Percentiles rank a stretch among this genome's conserved stretches.
Conservation (phyloP, 2,797 vertebrate genomes). For the Phrynocephalus guinanensis region DNA sequence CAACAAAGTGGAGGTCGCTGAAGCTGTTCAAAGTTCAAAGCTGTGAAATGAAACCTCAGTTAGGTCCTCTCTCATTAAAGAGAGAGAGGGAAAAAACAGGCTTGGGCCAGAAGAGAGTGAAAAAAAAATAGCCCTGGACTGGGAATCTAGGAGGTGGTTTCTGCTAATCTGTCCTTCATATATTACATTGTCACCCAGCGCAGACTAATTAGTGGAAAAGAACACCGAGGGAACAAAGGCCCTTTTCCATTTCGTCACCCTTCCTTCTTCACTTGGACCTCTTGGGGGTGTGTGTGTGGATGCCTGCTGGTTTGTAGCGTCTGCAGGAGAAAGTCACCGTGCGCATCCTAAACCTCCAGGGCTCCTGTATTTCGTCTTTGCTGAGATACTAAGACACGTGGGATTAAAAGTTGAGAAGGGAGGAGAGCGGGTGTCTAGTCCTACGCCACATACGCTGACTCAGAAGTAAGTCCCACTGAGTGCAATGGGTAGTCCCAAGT, state of each 20-base stretch:
- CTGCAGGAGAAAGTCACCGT: slow-evolving; percentile 28
- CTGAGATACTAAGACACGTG: background rate
- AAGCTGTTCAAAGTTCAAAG: slow-evolving; percentile 80
- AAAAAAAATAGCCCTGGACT: slow-evolving; percentile 45
- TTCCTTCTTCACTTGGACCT: slow-evolving; percentile 41
- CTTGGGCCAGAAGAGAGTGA: slow-evolving; percentile 22
- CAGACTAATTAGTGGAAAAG: slow-evolving; percentile 69
- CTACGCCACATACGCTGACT: background rate
- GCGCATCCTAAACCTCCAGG: background rate
- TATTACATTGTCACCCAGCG: slow-evolving; percentile 60
- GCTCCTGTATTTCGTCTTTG: slow-evolving; percentile 24
- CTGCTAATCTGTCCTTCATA: slow-evolving; percentile 68
- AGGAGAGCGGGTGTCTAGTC: accelerated
- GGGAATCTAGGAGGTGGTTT: slow-evolving; percentile 57
- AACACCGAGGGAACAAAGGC: slow-evolving; percentile 65
- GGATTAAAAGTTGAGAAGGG: background rate
- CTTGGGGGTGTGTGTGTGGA: slow-evolving; percentile 24
- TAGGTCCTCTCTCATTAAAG: slow-evolving; percentile 61
- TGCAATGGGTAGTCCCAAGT: background rate
- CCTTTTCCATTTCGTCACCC: slow-evolving; percentile 49
- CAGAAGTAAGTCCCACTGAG: background rate
- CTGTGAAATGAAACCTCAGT: slow-evolving; percentile 65
- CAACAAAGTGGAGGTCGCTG: slow-evolving; percentile 68
- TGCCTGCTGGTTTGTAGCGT: slow-evolving; percentile 25
- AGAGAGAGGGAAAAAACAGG: slow-evolving; percentile 23